Evolutionary conservation across 2,888 invertebrate species (phyloP), one percentile per base, ranked within the genome.

Genomic region (Cheilosia urbana): DNA sequence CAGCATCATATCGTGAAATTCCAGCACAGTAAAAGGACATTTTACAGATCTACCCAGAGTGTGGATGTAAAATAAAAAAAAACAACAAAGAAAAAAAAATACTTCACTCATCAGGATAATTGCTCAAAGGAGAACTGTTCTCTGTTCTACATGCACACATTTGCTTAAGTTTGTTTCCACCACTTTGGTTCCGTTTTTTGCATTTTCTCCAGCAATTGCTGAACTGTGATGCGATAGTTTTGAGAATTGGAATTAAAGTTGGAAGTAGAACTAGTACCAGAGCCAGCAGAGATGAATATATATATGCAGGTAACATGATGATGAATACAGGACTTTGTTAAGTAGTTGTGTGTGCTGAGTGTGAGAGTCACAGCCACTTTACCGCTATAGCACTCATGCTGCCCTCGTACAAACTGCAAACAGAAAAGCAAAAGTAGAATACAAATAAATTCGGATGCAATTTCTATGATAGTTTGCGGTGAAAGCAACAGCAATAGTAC

Each of bases 371-470:
- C 27, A 55, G 37, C 40, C 63, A 78, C 63, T 71, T 63, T 63
- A 40, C n/a, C 30, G 55, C 42, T 58, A 13, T 66, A 40, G 58
- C 57, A 55, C 55, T 72, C 27, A n/a, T 58, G 47, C 37, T 49
- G 47, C 47, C 19, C 45, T 73, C n/a, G 19, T 53, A 58, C 57
- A 58, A 58, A 58, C 51, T 47, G 65, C 58, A 5, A 42, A 42
- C 13, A 60, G 3, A 30, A 15, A 45, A 45, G 34, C 51, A 40
- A 51, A 37, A 49, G 60, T 58, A 58, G 60, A 58, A 42, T 45
- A 57, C 69, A 72, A 72, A 72, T 60, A 79, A 78, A 71, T 78
- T 78, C 65, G 49, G 65, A 66, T 58, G 65, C 58, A 72, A 49
- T 58, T 65, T 49, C 45, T 51, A 60, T 37, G 60, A 73, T 45